A percentile compares a stretch with the other conserved stretches of the same genome.
Evolutionary conservation across 2,888 invertebrate genomes (phyloP).

Genomic region (Mechanitis messenoides): DNA sequence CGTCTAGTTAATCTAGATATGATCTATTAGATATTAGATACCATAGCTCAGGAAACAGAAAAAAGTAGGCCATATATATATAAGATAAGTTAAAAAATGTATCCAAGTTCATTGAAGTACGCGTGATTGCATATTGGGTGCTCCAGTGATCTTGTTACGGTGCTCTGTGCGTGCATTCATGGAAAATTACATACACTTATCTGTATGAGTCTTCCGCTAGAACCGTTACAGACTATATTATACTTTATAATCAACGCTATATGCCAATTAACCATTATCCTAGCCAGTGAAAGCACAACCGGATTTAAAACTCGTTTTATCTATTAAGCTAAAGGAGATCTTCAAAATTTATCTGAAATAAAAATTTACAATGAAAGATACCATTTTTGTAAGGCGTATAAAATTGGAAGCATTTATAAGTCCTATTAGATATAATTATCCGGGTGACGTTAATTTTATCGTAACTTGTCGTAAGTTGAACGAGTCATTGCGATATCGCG

Average conservation of each 20-base stretch:
- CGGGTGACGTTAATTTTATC: too few relatives aligned
- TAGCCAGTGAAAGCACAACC: not conserved
- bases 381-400: too few relatives aligned
- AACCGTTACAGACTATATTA: slow-evolving; percentile 11
- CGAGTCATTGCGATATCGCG: too few relatives aligned
- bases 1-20: slow-evolving; percentile 1
- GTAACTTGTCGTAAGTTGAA: too few relatives aligned
- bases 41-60: too few relatives aligned
- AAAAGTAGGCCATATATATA: too few relatives aligned
- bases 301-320: not conserved
- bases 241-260: slow-evolving; percentile 18
- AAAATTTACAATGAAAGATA: too few relatives aligned
- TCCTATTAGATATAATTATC: too few relatives aligned
- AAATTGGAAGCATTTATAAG: too few relatives aligned
- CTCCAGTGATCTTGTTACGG: slow-evolving; percentile 23
- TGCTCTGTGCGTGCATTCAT: slow-evolving; percentile 19
- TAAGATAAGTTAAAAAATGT: not conserved
- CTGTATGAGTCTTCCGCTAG: slow-evolving; percentile 11
- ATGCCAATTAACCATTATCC: slow-evolving; percentile 6
- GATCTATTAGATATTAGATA: not conserved
- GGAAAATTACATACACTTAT: slow-evolving; percentile 17
- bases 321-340: too few relatives aligned
- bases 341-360: too few relatives aligned
- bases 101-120: not conserved
- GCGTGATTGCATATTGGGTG: slow-evolving; percentile 25